Base-by-base conservation (phyloP, 2,113 vertebrate species). In the Gymnarchus niloticus region DNA sequence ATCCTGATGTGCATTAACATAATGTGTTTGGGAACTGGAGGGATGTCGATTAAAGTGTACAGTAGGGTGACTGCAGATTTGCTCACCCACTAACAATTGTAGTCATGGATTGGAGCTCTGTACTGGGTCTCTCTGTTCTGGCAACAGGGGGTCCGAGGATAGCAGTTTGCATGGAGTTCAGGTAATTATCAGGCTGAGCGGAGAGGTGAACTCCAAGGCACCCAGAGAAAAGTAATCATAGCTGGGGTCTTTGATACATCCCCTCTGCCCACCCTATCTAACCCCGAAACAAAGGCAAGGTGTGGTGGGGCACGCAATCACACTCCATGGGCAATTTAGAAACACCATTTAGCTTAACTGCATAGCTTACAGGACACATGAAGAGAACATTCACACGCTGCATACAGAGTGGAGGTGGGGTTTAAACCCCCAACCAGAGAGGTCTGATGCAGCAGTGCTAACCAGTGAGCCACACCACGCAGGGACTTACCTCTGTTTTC, bases 31-130 rank as follows among this genome's bases (percentile, higher is more conserved):
- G 77, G 86, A 90, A 87, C 83, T 51, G 17, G 77, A 57, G 19
- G 10, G 87, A 51, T 44, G 83, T 85, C 87, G 61, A 87, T 87
- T 86, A 89, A 88, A 88, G 65, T 83, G 87, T 5, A 85, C 84
- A 87, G 88, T 89, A 86, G 73, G 69, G 54, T 21, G 48, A 77
- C 51, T 46, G 87, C 87, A 83, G 54, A 65, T 85, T 52, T 78
- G 80, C 81, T 41, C 56, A 84, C 52, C 56, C 33, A 25, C 88
- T 37, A 87, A 89, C 85, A 90, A 49, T 46, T 82, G 37, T 84
- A 14, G 84, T 37, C 85, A 83, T 8, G 54, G 90, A 12, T 17
- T 14, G 48, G 9, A 48, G 49, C n/a, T 33, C 48, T 5, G 25
- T 12, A 87, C 85, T 28, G 87, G 19, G 84, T 21, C 14, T 44